These are phyloP conservation scores for Bombus superbus DNA, from an alignment of 1,140 invertebrate species.

Conservation along the genomic window DNA sequence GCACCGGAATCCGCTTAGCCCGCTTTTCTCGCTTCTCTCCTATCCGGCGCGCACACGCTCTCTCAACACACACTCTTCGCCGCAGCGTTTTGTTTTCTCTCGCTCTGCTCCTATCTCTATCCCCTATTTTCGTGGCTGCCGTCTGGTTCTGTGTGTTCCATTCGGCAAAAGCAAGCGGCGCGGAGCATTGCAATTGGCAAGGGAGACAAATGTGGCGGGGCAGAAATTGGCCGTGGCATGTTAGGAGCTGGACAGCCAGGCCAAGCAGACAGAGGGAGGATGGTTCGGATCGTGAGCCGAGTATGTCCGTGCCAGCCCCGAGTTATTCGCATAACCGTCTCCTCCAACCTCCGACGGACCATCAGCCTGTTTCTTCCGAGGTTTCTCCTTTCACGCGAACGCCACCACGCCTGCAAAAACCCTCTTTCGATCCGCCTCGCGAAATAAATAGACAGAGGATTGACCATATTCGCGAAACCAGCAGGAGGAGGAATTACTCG, in stretches of 20 bases:
- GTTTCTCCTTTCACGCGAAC: neutral
- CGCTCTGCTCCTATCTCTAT: neutral
- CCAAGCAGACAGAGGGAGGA: slow-evolving; percentile 31
- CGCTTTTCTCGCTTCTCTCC: slow-evolving; percentile 37
- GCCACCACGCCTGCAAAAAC: neutral
- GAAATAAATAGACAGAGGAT: neutral
- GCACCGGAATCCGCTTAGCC: slow-evolving; percentile 50
- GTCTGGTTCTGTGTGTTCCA: neutral
- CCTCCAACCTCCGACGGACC: slow-evolving; percentile 5
- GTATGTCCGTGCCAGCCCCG: slow-evolving; percentile 69
- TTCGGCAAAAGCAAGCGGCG: slow-evolving; percentile 26
- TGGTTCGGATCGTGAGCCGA: slow-evolving; percentile 51
- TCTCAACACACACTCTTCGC: neutral
- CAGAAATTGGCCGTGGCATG: slow-evolving; percentile 78
- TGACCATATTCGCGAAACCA: no score
- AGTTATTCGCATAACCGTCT: slow-evolving; percentile 74
- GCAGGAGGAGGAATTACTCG: neutral
- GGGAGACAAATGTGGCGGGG: slow-evolving; percentile 78
- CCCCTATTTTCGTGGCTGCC: slow-evolving; percentile 27
- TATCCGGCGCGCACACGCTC: neutral
- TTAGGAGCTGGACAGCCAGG: slow-evolving; percentile 42
- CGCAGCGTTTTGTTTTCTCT: neutral
- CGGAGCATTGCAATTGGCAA: slow-evolving; percentile 75
- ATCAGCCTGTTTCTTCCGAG: neutral
- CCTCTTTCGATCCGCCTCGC: neutral